Base-by-base conservation (phyloP, 1,140 invertebrate genomes). In the Acyrthosiphon pisum region DNA sequence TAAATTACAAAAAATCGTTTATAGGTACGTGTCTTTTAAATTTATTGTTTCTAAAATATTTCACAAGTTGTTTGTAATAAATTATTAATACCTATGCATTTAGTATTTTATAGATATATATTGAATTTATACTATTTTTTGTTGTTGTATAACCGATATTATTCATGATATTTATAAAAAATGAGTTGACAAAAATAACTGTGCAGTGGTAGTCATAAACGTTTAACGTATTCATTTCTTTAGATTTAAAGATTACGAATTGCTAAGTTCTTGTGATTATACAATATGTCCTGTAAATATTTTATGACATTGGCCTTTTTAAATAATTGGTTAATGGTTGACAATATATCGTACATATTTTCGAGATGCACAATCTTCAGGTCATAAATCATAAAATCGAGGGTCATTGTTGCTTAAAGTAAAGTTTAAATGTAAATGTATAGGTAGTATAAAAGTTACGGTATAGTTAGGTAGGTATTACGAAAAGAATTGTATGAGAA, bases 241-340 rank as follows among this genome's bases (percentile, higher is more conserved):
- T 86, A 86, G 9, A 30, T 44, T 86, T 46, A 44, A 86, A 41
- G 35, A 86, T 44, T 86, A 26, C 8, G 41, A 86, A 86, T 44
- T 46, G 23, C 23, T 30, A 86, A 86, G 37, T 41, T 44, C 23
- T 30, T 30, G 3, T 86, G 26, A 60, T 60, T 46, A 11, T 87
- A 18, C 6, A 86, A 86, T 46, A 30, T 86, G 37, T 81, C 3
- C 41, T 44, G 81, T 84, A 84, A 44, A 86, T 11, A 4, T 50
- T 88, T 48, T 88, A 88, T 35, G 86, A 46, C 30, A 87, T 46
- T 87, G 44, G 30, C 44, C 84, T 87, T 87, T 87, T n/a, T 46
- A 6, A 46, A 87, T 46, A 87, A 48, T 87, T 87, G 23, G 44
- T 87, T 87, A n/a, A 46, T 87, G 26, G 83, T 86, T 44, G 83